Percentiles rank a stretch among this genome's conserved stretches.
phyloP scores from a whole-genome alignment of 2,888 invertebrate genomes.

The Psylliodes chrysocephalus region DNA sequence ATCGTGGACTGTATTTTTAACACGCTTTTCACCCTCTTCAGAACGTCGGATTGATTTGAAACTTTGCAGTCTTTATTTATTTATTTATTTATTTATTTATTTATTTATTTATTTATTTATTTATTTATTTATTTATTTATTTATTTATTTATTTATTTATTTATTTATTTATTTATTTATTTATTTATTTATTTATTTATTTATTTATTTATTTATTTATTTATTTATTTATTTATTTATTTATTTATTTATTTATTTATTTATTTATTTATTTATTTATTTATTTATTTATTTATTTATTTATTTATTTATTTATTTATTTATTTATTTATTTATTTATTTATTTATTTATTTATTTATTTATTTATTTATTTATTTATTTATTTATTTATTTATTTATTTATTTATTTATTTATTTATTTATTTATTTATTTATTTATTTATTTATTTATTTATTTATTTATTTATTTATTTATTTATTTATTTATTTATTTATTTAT shows the following conservation, averaged over 20 bases:
- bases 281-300: background rate
- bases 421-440: too few relatives aligned
- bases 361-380: too few relatives aligned
- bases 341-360: too few relatives aligned
- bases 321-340: background rate
- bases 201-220: background rate
- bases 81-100: background rate
- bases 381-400: too few relatives aligned
- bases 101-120: background rate
- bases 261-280: background rate
- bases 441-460: too few relatives aligned
- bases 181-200: background rate
- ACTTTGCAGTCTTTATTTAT: background rate
- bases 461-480: too few relatives aligned
- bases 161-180: background rate
- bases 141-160: background rate
- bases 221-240: background rate
- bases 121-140: background rate
- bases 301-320: background rate
- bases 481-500: too few relatives aligned
- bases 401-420: too few relatives aligned
- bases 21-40: too few relatives aligned
- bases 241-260: background rate
- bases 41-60: too few relatives aligned
- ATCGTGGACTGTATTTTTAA: too few relatives aligned